Conservation (phyloP, 2,888 invertebrate genomes). For the Poecilobothrus nobilitatus region DNA sequence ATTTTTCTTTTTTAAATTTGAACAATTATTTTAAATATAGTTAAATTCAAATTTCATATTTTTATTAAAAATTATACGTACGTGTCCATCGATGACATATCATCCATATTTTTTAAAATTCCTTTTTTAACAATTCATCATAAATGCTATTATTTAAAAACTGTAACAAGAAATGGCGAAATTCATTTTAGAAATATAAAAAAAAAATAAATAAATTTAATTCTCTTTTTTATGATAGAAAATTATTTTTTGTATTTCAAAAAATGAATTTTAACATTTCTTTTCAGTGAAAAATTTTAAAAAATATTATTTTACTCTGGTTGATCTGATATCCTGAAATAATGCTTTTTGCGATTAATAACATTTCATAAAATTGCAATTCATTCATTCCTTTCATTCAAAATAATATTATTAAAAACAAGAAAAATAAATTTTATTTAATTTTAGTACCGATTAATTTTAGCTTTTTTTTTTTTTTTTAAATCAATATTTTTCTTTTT, state of each 20-base stretch:
- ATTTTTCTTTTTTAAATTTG: no score
- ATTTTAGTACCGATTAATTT: neutral
- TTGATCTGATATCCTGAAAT: conserved; percentile 30
- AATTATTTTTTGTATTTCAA: neutral
- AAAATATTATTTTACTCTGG: conserved; percentile 24
- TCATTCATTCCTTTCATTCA: conserved; percentile 30
- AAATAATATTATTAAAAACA: conserved; percentile 14
- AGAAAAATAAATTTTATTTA: neutral
- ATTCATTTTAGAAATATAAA: neutral
- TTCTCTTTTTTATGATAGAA: neutral
- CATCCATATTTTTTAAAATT: conserved; percentile 24
- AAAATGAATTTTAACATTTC: conserved; percentile 9
- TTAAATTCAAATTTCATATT: conserved; percentile 28
- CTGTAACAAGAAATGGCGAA: neutral
- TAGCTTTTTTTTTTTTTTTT: neutral
- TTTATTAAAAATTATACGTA: conserved; percentile 29
- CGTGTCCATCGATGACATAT: conserved; percentile 27
- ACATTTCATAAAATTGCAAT: conserved; percentile 29
- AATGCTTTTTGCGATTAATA: conserved; percentile 34
- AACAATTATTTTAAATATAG: conserved; percentile 2
- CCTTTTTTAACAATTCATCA: conserved; percentile 14
- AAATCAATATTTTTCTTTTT: no score
- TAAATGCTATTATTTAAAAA: neutral
- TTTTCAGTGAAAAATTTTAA: conserved; percentile 9
- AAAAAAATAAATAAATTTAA: neutral